Evolutionary conservation across 1,140 invertebrate genomes (phyloP).

Genomic region (Drosophila subobscura): DNA sequence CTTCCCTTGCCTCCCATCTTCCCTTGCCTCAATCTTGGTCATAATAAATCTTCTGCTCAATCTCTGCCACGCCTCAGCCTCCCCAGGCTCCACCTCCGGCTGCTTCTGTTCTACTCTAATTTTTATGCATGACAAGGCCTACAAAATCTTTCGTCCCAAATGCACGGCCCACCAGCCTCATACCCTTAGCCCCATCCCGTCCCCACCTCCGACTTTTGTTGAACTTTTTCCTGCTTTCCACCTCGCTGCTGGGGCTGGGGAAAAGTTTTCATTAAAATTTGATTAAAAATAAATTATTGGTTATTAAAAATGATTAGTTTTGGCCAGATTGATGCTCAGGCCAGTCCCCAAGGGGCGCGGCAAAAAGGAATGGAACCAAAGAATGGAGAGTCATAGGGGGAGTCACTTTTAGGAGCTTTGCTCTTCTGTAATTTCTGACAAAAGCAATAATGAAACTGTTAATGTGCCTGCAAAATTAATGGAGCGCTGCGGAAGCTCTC

Average conservation of each 20-base stretch:
- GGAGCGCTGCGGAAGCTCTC: slow-evolving; percentile 40
- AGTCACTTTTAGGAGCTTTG: slow-evolving; percentile 5
- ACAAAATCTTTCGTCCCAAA: slow-evolving; percentile 54
- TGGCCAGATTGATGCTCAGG: slow-evolving; percentile 41
- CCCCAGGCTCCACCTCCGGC: slow-evolving; percentile 1
- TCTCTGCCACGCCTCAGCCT: slow-evolving; percentile 54
- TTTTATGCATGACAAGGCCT: slow-evolving; percentile 74
- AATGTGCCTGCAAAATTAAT: slow-evolving; percentile 64
- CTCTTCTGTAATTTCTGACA: slow-evolving; percentile 35
- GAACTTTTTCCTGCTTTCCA: slow-evolving; percentile 61
- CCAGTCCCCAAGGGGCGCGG: slow-evolving; percentile 4
- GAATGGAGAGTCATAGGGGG: background rate
- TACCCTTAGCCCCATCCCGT: slow-evolving; percentile 17
- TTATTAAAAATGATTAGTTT: slow-evolving; percentile 83
- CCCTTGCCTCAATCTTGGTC: slow-evolving; percentile 46
- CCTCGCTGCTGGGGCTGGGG: slow-evolving; percentile 29
- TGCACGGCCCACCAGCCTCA: slow-evolving; percentile 17
- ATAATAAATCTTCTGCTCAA: slow-evolving; percentile 66
- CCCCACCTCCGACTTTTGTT: slow-evolving; percentile 37
- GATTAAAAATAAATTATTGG: slow-evolving; percentile 82
- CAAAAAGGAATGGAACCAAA: background rate
- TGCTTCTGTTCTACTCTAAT: slow-evolving; percentile 68
- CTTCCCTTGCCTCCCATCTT: slow-evolving; percentile 14
- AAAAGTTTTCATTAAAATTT: slow-evolving; percentile 79
- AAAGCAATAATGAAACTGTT: slow-evolving; percentile 74